phyloP scores from a whole-genome alignment of 2,113 vertebrate genomes.

The Petaurus breviceps region DNA sequence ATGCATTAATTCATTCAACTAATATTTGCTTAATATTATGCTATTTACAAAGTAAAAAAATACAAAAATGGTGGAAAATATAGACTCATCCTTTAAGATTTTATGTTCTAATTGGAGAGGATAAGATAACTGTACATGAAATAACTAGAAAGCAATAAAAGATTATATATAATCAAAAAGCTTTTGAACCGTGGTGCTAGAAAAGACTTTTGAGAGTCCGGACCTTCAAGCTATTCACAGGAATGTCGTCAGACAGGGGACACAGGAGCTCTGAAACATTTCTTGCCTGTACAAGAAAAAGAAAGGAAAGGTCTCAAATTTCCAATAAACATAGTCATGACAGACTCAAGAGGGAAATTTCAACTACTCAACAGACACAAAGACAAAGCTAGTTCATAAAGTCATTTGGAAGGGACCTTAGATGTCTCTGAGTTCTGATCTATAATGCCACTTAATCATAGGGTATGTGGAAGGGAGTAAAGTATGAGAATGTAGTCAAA shows the following conservation, averaged over 20 bases:
- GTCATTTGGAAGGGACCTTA: neutral
- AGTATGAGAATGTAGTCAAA: neutral
- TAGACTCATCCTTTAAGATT: neutral
- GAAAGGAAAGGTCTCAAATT: constrained; percentile 26
- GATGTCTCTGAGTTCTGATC: neutral
- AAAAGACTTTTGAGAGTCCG: no score
- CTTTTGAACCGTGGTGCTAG: no score
- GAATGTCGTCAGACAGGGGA: no score
- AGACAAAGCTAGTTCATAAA: neutral
- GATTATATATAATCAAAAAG: neutral
- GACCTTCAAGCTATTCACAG: no score
- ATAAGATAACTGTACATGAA: neutral
- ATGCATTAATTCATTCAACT: no score
- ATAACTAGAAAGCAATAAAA: neutral
- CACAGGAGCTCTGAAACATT: constrained; percentile 67
- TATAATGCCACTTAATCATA: neutral
- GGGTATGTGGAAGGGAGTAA: no score
- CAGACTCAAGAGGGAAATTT: fast-evolving
- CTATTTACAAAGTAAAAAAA: neutral
- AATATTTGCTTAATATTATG: neutral
- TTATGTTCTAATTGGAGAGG: neutral
- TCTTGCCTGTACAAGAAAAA: constrained; percentile 67
- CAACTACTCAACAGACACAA: neutral
- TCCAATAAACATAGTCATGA: neutral
- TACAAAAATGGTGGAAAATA: neutral